These are phyloP conservation scores for Solea solea DNA, from an alignment of 2,113 vertebrate species.

Conservation along the genomic window DNA sequence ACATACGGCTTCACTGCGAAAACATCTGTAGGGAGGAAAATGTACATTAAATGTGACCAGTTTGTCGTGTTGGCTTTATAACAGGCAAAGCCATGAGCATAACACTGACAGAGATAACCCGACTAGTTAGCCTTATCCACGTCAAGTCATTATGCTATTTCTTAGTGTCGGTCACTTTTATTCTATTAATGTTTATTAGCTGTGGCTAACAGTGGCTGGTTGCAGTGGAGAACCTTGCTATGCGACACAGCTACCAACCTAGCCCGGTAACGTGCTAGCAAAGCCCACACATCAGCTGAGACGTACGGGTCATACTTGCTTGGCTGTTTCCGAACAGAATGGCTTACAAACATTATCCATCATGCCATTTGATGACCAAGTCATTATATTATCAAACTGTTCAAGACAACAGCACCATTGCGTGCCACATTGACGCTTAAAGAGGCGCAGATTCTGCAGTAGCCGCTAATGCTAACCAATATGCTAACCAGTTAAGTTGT, in stretches of 20 bases:
- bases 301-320: background rate
- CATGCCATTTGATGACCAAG: slow-evolving; percentile 46
- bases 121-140: background rate
- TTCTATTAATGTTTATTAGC: background rate
- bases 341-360: no score
- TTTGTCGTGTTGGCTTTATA: background rate
- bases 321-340: background rate
- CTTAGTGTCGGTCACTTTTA: background rate
- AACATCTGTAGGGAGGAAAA: background rate
- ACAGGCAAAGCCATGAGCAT: background rate
- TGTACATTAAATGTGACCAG: background rate
- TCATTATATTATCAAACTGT: slow-evolving; percentile 71
- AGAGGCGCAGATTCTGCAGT: background rate
- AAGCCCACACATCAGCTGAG: slow-evolving; percentile 6
- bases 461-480: slow-evolving; percentile 55
- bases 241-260: slow-evolving; percentile 11
- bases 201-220: no score
- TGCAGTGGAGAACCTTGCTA: background rate
- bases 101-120: background rate
- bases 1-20: no score
- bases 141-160: background rate
- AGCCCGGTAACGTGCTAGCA: slow-evolving; percentile 15
- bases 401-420: slow-evolving; percentile 82
- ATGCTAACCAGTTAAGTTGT: slow-evolving; percentile 9
- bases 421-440: slow-evolving; percentile 33